These are phyloP conservation scores for Mormoops blainvillei DNA, from an alignment of 2,113 vertebrate species.

Conservation along the genomic window DNA sequence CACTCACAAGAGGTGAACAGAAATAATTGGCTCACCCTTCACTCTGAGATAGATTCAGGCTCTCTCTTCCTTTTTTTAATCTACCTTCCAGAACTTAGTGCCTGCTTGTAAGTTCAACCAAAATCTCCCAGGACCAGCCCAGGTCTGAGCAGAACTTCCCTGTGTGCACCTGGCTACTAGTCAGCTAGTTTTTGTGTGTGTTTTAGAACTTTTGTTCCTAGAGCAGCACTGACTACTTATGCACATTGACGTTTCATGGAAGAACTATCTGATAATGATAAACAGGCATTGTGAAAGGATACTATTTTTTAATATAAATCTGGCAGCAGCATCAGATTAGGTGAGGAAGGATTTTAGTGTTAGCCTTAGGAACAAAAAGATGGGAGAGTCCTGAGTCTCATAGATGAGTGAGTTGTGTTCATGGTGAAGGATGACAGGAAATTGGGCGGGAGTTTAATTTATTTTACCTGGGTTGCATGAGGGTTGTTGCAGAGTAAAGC, in stretches of 20 bases:
- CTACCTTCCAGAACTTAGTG: background rate
- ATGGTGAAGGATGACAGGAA: background rate
- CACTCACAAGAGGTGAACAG: background rate
- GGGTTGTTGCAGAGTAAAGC: background rate
- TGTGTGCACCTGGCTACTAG: background rate
- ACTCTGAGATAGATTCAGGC: background rate
- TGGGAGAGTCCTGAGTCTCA: background rate
- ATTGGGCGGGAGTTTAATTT: background rate
- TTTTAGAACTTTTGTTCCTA: background rate
- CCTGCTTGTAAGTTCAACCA: background rate
- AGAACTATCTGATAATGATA: conserved; percentile 7
- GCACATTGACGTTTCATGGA: background rate
- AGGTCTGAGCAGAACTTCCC: background rate
- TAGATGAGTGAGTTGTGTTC: background rate
- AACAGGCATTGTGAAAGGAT: background rate
- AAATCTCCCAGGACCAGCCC: background rate
- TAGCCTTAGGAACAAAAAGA: background rate
- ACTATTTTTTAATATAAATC: background rate
- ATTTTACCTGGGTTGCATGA: background rate
- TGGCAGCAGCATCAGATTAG: background rate
- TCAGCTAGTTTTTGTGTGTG: background rate
- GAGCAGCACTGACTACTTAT: background rate
- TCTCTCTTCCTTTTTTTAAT: background rate
- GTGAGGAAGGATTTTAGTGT: background rate
- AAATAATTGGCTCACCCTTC: background rate